Percentiles rank a stretch among this genome's conserved stretches.
These are phyloP conservation scores for Carcharodon carcharias DNA, from an alignment of 2,797 vertebrate genomes.

Conservation along the genomic window DNA sequence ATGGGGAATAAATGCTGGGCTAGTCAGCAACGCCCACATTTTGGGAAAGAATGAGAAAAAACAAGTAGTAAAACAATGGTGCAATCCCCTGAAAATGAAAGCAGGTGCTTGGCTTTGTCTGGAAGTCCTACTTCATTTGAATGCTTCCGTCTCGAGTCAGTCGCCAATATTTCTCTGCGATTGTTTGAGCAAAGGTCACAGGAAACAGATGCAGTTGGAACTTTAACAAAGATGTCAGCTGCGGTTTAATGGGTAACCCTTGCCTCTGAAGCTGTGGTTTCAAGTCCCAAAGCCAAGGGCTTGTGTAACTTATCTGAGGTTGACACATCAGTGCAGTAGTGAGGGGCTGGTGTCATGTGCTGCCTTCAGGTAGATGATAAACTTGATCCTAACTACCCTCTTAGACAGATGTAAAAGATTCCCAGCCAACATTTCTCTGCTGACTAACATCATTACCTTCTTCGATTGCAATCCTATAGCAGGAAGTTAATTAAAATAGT, in stretches of 20 bases:
- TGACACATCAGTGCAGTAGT: not conserved
- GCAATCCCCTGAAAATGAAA: not conserved
- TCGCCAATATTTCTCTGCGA: not conserved
- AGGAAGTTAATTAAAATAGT: too few species aligned
- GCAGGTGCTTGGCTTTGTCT: not conserved
- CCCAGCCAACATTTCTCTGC: too few species aligned
- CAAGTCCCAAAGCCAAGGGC: not conserved
- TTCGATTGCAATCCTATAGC: too few species aligned
- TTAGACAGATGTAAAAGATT: not conserved
- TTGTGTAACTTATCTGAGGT: not conserved
- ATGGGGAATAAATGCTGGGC: too few species aligned
- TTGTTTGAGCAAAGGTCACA: not conserved
- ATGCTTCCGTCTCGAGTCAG: not conserved
- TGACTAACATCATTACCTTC: too few species aligned
- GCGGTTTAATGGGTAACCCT: not conserved
- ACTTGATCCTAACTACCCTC: not conserved
- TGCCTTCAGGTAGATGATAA: not conserved
- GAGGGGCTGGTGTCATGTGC: not conserved
- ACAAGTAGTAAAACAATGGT: too few species aligned
- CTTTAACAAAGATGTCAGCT: not conserved
- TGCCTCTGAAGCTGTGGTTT: not conserved
- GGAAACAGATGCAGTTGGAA: not conserved
- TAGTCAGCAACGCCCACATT: too few species aligned
- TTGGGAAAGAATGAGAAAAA: too few species aligned
- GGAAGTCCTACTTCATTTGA: not conserved